Evolutionary conservation across 2,113 vertebrate genomes (phyloP).

Genomic region (mouse (Mus musculus)): GRCm39 chr11:74523501-74524000

Average conservation of each 20-base stretch:
- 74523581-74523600: not conserved
- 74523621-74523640: not conserved
- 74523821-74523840: not conserved
- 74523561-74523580: not conserved
- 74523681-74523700: not conserved
- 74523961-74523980: not conserved
- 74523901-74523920: too few relatives aligned
- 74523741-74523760: not conserved
- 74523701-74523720: slow-evolving; percentile 40
- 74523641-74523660: slow-evolving; percentile 22
- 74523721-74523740: not conserved
- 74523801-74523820: not conserved
- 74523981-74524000: too few relatives aligned
- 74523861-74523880: not conserved
- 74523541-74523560: not conserved
- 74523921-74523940: not conserved
- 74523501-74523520: not conserved
- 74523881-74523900: not conserved
- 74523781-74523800: not conserved
- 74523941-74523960: not conserved
- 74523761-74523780: not conserved
- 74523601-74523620: not conserved
- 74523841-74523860: not conserved
- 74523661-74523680: not conserved
- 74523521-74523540: not conserved